Evolutionary conservation across 2,888 invertebrate genomes (phyloP), one percentile per base, ranked within the genome.

Genomic region (Neoaliturus tenellus): DNA sequence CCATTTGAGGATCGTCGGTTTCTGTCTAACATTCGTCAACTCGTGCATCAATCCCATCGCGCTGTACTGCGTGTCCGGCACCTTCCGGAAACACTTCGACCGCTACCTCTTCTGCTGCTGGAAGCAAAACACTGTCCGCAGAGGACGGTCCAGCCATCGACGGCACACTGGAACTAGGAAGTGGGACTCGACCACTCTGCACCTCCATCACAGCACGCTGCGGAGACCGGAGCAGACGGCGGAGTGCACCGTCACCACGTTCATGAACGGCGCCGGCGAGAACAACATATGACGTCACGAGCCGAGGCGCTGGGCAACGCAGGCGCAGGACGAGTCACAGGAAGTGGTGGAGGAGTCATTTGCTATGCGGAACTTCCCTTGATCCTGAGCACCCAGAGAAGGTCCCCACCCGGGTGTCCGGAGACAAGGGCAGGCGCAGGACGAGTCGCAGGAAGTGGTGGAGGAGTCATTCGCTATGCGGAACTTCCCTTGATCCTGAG

Each of bases 31-130:
- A 88, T 98, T 97, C 91, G 93, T 97, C 86, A 98, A 97, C 91
- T 98, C 98, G 20, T 97, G 97, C 91, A 95, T 97, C 87, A 98
- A 98, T 90, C 97, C 97, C 0, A 94, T 97, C 67, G 97, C 97
- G 0, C 91, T 98, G 25, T 97, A 97, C 91, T 96, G 96, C 90
- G 95, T 97, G 78, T 97, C 97, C 87, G 96, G 96, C 0, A 95
- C 96, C 78, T 98, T 97, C 91, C 92, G 95, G 62, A 87, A 88
- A 83, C 90, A 92, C 87, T 93, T 96, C 93, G 97, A 98, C 91
- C 93, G 95, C 44, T 97, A 98, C 91, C 92, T 98, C 31, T 97
- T 97, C 91, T 86, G 86, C 82, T 84, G 86, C 67, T 97, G 97
- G 44, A 67, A 44, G 20, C 28, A 51, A 20, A 44, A 25, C 25